Base-by-base conservation (phyloP, 2,797 vertebrate genomes). In the Micropoecilia bifurca region DNA sequence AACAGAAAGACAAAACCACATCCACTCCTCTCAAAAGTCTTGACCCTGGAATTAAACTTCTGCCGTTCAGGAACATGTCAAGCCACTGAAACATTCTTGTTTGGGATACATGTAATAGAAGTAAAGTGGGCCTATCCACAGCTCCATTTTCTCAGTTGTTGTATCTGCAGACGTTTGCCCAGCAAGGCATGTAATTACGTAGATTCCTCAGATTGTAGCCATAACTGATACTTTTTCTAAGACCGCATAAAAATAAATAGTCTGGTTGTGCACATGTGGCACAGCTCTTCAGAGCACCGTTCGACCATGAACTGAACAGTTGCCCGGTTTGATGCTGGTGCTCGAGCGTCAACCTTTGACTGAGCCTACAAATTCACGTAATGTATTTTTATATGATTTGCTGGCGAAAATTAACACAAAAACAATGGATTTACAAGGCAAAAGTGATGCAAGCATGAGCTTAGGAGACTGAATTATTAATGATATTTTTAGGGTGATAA, bases 91-190 rank as follows among this genome's bases (percentile, higher is more conserved):
- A 92, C 90, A 88, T 87, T 93, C 88, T 92, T 93, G 90, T 92
- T 92, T 92, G 91, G 94, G 94, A 92, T 90, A 91, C 87, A 92
- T 83, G 82, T 93, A 91, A 93, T 90, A 92, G 89, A 92, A 93
- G 80, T 85, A 88, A 93, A 94, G 91, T 92, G 89, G 85, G 89
- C 91, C 82, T 92, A 78, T 94, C 93, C 92, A 92, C 94, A 93
- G 83, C 75, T 89, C 84, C 85, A 66, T 88, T 91, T 91, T 89
- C 80, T 74, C 53, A 80, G 82, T 87, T 93, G 83, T 84, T 93
- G 81, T 84, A 89, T 91, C 88, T 87, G 85, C 91, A 74, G 85
- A 87, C 87, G 87, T 72, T 71, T 87, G 78, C 75, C 84, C 68
- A 43, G 59, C 78, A 73, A 92, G 83, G 73, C 74, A 50, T 92